Percentiles rank a stretch among this genome's conserved stretches.
These are phyloP conservation scores for Oryzias dopingdopingensis DNA, from an alignment of 2,797 vertebrate genomes.

Conservation along the genomic window DNA sequence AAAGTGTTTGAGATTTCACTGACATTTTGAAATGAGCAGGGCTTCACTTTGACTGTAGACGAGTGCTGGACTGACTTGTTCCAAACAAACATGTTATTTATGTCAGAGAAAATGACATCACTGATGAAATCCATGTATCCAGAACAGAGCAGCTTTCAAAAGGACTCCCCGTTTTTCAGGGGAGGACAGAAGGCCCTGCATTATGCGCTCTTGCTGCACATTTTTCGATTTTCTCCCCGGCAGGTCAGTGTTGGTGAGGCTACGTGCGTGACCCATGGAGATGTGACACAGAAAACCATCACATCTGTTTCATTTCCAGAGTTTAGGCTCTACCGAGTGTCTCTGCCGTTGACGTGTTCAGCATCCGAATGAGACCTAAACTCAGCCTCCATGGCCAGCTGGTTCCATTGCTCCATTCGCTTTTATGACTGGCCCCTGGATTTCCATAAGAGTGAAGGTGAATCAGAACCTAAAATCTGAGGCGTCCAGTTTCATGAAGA, in stretches of 20 bases:
- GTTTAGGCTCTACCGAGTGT: slow-evolving; percentile 30
- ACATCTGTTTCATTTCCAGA: slow-evolving; percentile 43
- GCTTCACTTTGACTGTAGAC: no score
- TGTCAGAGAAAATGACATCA: slow-evolving; percentile 40
- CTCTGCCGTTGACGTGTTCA: slow-evolving; percentile 37
- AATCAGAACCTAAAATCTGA: slow-evolving; percentile 38
- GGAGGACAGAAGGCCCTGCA: slow-evolving; percentile 37
- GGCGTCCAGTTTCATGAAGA: slow-evolving; percentile 11
- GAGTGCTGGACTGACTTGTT: no score
- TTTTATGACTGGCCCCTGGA: slow-evolving; percentile 59
- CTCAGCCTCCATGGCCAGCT: slow-evolving; percentile 48
- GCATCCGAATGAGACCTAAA: slow-evolving; percentile 50
- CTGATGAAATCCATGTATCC: slow-evolving; percentile 37
- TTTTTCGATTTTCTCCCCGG: slow-evolving; percentile 34
- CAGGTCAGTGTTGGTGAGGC: slow-evolving; percentile 33
- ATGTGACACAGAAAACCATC: slow-evolving; percentile 57
- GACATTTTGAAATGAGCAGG: no score
- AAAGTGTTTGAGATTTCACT: no score
- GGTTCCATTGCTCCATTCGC: slow-evolving; percentile 61
- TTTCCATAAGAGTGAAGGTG: slow-evolving; percentile 56
- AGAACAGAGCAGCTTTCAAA: slow-evolving; percentile 12
- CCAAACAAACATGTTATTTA: slow-evolving; percentile 10
- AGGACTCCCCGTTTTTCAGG: slow-evolving; percentile 23
- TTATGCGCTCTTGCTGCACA: slow-evolving; percentile 35
- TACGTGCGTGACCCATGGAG: slow-evolving; percentile 54